Conservation (phyloP, 2,888 invertebrate genomes). For the Phorcus lineatus region DNA sequence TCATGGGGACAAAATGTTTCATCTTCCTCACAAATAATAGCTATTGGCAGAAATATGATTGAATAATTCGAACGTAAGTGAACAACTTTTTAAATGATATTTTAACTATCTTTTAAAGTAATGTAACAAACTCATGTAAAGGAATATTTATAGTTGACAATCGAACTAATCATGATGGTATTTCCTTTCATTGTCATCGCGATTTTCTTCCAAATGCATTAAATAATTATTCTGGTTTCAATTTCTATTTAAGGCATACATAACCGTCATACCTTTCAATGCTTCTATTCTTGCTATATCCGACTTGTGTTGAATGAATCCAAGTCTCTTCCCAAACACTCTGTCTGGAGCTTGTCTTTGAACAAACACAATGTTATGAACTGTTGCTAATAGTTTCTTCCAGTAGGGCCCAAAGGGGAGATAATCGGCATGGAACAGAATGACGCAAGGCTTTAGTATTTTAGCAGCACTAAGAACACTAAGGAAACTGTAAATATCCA, state of each 20-base stretch:
- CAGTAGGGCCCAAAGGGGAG: constrained; percentile 56
- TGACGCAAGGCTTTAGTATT: constrained; percentile 56
- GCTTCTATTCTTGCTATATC: constrained; percentile 59
- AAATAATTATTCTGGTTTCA: too few species aligned
- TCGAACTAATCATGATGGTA: too few species aligned
- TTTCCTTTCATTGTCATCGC: too few species aligned
- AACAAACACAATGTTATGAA: constrained; percentile 55
- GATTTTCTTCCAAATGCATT: too few species aligned
- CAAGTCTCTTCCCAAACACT: constrained; percentile 49
- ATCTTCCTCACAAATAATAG: too few species aligned
- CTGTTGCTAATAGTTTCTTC: constrained; percentile 53
- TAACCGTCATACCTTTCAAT: constrained; percentile 46
- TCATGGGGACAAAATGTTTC: too few species aligned
- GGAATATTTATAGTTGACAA: too few species aligned
- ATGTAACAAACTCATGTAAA: too few species aligned
- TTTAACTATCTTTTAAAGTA: too few species aligned
- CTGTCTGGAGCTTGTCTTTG: constrained; percentile 46
- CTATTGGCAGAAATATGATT: too few species aligned
- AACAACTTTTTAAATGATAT: too few species aligned
- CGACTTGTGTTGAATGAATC: constrained; percentile 58
- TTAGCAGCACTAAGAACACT: constrained; percentile 59
- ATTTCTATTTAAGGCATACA: neutral
- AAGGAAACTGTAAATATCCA: constrained; percentile 54
- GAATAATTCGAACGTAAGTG: too few species aligned
- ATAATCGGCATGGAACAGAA: constrained; percentile 56